phyloP scores from a whole-genome alignment of 2,888 invertebrate species.

The Pardosa pseudoannulata region DNA sequence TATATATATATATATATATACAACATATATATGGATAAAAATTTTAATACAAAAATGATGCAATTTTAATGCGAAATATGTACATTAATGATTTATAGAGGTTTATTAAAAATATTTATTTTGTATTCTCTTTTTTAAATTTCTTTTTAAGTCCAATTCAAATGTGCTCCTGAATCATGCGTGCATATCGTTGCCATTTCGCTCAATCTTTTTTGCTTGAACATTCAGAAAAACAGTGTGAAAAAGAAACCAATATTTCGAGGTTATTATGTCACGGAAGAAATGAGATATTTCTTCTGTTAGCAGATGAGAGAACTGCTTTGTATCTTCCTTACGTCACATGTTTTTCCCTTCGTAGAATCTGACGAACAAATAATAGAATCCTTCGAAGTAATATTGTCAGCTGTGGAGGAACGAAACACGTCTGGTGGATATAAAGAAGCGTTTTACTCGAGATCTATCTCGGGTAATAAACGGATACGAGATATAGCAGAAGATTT shows the following conservation, averaged over 20 bases:
- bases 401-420: constrained; percentile 3
- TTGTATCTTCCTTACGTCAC: constrained; percentile 15
- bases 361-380: constrained; percentile 5
- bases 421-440: not conserved
- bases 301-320: constrained; percentile 5
- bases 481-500: not conserved
- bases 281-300: constrained; percentile 19
- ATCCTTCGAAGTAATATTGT: not conserved
- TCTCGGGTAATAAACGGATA: not conserved
- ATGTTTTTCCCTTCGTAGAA: not conserved
- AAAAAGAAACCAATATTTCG: constrained; percentile 1
- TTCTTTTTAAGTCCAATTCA: no score
- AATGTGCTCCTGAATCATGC: no score
- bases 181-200: no score
- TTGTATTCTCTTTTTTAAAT: no score
- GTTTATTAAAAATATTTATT: no score
- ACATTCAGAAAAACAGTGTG: not conserved
- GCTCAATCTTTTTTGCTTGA: no score
- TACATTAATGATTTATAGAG: no score
- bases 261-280: constrained; percentile 2
- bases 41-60: no score
- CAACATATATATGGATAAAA: no score
- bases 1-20: no score
- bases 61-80: no score
- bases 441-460: not conserved